Evolutionary conservation across 2,113 vertebrate genomes (phyloP), one percentile per base, ranked within the genome.

Genomic region (Caranx ignobilis): DNA sequence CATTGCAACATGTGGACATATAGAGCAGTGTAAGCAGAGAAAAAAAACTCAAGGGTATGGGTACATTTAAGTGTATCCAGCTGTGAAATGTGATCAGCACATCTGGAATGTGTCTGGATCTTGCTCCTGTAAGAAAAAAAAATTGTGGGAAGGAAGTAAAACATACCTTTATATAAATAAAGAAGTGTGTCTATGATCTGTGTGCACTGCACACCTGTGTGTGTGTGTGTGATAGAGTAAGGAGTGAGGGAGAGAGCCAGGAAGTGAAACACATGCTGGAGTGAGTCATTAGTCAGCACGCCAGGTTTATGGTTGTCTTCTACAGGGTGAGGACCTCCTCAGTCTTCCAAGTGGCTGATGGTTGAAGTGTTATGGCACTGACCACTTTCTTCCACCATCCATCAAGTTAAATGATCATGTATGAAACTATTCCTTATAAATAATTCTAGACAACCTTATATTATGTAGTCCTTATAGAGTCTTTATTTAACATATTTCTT

Each of bases 21-120:
- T 61, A 79, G 79, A 75, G 79, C 62, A 8, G 60, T 37, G 35
- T 35, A 34, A 75, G 73, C 50, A 71, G 48, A 2, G 6, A 45
- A 55, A 69, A 68, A 34, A 81, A 79, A 19, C 64, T 87, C 71
- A 79, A 89, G 75, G 70, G 62, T 75, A 79, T 52, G 62, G 75
- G 75, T 62, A 52, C 12, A 65, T 79, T 67, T 91, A 91, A 93
- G 69, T 90, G 75, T 71, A 76, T 70, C 84, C 92, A 94, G 90
- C 91, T 93, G 93, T 90, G 90, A 85, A 90, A 91, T 75, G 56
- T 74, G 81, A 91, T 87, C 89, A 18, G 78, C 75, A 91, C 90
- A 90, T 93, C 87, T 91, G 93, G 91, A 91, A 90, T 82, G 75
- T 88, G 81, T 93, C 90, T 91, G 88, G 77, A 76, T 76, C 64